These are phyloP conservation scores for Pseudococcus jackbeardsleyi DNA, from an alignment of 2,888 invertebrate species.

Conservation along the genomic window DNA sequence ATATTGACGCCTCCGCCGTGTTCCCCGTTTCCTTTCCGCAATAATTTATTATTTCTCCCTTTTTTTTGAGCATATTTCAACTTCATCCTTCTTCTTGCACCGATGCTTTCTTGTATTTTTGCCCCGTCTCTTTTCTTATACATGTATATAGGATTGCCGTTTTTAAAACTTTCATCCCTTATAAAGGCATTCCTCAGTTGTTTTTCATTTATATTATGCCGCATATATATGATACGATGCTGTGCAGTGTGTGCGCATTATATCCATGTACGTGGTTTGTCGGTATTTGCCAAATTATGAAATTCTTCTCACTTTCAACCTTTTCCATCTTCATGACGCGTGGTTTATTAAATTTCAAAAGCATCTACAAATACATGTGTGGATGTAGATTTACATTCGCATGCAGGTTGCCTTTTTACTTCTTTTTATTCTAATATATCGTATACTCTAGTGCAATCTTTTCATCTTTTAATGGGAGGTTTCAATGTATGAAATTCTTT, in stretches of 20 bases:
- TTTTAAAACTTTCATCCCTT: conserved; percentile 36
- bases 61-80: conserved; percentile 57
- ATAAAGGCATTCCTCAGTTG: conserved; percentile 44
- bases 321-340: conserved; percentile 4
- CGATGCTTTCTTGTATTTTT: conserved; percentile 42
- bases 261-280: background rate
- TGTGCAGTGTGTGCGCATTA: background rate
- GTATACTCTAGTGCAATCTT: background rate
- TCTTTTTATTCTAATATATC: conserved; percentile 15
- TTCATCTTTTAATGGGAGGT: background rate
- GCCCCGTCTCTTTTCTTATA: background rate
- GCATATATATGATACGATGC: background rate
- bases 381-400: background rate
- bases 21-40: conserved; percentile 60
- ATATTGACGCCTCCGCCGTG: conserved; percentile 64
- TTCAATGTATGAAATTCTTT: background rate
- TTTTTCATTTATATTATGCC: conserved; percentile 51
- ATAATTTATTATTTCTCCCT: conserved; percentile 60
- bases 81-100: conserved; percentile 53
- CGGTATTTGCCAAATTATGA: conserved; percentile 51
- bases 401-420: background rate
- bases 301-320: conserved; percentile 44
- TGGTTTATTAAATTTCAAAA: conserved; percentile 53
- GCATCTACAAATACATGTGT: too few species aligned
- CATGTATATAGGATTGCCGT: background rate